Percentiles rank a stretch among this genome's conserved stretches.
Evolutionary conservation across 1,140 invertebrate genomes (phyloP).

Genomic region (Popillia japonica): DNA sequence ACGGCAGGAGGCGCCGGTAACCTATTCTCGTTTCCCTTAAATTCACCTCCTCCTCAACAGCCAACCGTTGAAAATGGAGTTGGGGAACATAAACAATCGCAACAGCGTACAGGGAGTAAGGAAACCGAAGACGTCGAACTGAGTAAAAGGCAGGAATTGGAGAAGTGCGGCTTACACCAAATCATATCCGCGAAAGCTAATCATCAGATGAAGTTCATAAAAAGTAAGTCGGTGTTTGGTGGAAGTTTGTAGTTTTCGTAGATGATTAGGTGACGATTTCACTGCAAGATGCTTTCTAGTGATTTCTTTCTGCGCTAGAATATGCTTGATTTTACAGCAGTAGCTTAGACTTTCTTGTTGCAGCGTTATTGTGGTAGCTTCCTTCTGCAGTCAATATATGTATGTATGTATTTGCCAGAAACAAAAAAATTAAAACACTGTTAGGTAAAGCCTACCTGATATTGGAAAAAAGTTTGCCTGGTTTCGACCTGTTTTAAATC

Average conservation of each 20-base stretch:
- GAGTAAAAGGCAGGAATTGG: slow-evolving; percentile 50
- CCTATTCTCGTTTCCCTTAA: slow-evolving; percentile 47
- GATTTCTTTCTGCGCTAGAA: too few species aligned
- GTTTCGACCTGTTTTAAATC: too few species aligned
- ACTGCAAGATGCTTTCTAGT: not conserved
- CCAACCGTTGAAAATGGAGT: slow-evolving; percentile 6
- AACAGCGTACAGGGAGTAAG: not conserved
- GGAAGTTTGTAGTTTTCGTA: not conserved
- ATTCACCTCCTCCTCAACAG: not conserved
- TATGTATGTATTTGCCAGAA: too few species aligned
- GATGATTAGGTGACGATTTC: not conserved
- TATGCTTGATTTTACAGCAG: too few species aligned
- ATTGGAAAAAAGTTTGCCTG: too few species aligned
- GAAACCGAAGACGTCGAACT: slow-evolving; percentile 47
- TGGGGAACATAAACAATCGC: not conserved
- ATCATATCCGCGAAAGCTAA: slow-evolving; percentile 53
- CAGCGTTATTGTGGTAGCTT: too few species aligned
- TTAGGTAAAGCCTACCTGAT: too few species aligned
- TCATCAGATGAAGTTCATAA: slow-evolving; percentile 58
- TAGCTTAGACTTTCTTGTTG: too few species aligned
- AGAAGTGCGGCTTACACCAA: slow-evolving; percentile 54
- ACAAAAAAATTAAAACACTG: too few species aligned
- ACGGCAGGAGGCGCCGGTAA: slow-evolving; percentile 48
- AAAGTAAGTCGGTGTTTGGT: slow-evolving; percentile 50
- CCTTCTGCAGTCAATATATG: too few species aligned